A percentile compares a stretch with the other conserved stretches of the same genome.
Evolutionary conservation across 2,888 invertebrate genomes (phyloP).

Genomic region (Eulithis prunata): DNA sequence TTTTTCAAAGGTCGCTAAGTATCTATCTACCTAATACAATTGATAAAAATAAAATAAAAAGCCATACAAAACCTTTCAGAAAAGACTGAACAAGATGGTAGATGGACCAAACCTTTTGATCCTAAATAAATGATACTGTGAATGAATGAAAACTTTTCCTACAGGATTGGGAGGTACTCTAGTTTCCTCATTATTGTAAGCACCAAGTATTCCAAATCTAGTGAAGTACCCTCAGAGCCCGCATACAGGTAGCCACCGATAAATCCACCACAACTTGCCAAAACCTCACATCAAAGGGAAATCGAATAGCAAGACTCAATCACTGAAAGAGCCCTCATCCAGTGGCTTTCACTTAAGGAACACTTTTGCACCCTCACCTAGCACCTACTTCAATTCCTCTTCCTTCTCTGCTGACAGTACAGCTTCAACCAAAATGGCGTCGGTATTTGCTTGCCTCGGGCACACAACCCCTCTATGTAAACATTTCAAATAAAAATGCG

Average conservation of each 20-base stretch:
- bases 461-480: conserved; percentile 77
- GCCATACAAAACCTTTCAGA: too few species aligned
- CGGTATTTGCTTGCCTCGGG: conserved; percentile 60
- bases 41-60: too few species aligned
- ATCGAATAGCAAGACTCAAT: conserved; percentile 40
- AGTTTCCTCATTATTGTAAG: background rate
- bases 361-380: conserved; percentile 43
- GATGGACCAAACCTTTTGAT: background rate
- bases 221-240: conserved; percentile 11
- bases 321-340: conserved; percentile 44
- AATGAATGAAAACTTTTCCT: background rate
- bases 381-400: conserved; percentile 32
- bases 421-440: conserved; percentile 73
- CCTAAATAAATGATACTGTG: background rate
- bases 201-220: background rate
- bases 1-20: too few species aligned
- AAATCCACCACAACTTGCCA: conserved; percentile 18
- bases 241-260: conserved; percentile 26
- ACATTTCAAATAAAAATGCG: conserved; percentile 82
- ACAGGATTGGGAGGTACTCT: background rate
- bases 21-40: too few species aligned
- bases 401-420: conserved; percentile 70
- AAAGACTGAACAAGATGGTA: too few species aligned
- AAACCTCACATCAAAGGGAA: conserved; percentile 23
- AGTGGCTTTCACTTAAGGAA: conserved; percentile 60